phyloP scores from a whole-genome alignment of 2,888 invertebrate species.

The Drosophila sordidula region DNA sequence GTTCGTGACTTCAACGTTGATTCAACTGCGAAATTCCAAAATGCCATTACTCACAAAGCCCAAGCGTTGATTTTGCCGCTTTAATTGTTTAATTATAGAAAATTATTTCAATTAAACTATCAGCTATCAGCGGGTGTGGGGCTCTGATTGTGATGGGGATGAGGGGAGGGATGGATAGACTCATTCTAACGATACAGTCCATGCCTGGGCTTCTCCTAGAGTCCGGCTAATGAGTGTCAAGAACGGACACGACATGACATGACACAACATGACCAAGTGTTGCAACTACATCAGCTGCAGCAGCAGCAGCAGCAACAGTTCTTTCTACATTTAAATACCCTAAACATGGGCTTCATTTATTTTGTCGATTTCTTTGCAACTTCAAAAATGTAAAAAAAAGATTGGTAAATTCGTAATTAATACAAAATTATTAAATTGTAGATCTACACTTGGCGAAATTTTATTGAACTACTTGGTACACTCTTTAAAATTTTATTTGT shows the following conservation, averaged over 20 bases:
- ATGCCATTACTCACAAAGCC: constrained; percentile 52
- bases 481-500: no score
- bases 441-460: no score
- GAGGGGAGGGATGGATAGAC: neutral
- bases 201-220: constrained; percentile 9
- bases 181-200: constrained; percentile 27
- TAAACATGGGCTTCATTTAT: neutral
- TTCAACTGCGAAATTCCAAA: constrained; percentile 24
- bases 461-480: no score
- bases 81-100: constrained; percentile 76
- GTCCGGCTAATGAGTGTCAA: constrained; percentile 56
- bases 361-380: neutral
- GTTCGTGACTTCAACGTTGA: constrained; percentile 49
- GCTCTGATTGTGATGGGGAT: no score
- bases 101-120: constrained; percentile 67
- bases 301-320: constrained; percentile 7
- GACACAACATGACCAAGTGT: constrained; percentile 45
- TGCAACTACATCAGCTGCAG: constrained; percentile 15
- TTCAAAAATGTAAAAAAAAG: no score
- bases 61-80: constrained; percentile 33
- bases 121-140: neutral
- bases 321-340: neutral
- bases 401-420: no score
- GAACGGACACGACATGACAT: constrained; percentile 51
- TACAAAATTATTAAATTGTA: no score